Base-by-base conservation (phyloP, 1,140 invertebrate species). In the Aphaenogaster rudis region DNA sequence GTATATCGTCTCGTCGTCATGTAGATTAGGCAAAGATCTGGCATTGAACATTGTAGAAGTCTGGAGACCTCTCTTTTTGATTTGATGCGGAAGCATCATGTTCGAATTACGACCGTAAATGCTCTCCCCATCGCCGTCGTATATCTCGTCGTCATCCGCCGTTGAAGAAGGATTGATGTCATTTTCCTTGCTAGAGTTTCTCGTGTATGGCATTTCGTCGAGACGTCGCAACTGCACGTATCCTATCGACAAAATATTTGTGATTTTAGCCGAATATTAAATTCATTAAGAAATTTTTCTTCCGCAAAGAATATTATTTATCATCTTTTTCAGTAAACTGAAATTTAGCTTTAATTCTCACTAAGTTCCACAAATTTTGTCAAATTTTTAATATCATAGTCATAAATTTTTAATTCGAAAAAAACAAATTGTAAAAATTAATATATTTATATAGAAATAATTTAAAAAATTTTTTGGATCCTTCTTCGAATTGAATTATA, bases 171-270 rank as follows among this genome's bases (percentile, higher is more conserved):
- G 45, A 3, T 86, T 74, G 6, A 79, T 36, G 7, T 91, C 52
- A 1, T 95, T 94, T 86, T 95, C 94, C 0, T 90, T 92, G 8
- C 92, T 72, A 0, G 88, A 91, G 50, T 95, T 96, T 87, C 95
- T 95, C 78, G 42, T 11, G 2, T 86, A 72, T 0, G 87, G 81
- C 13, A 95, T 92, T 28, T 96, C 94, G 86, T 96, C 96, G 64
- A 96, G 87, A 86, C 95, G 94, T 84, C 95, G 96, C 17, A 97
- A 93, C 82, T 96, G 95, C 3, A 96, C 95, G 77, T 96, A 96
- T n/a, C 96, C 96, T 97, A 92, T 3, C 33, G 67, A 94, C 84
- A 86, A 2, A 94, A 80, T 52, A 33, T 13, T 52, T 17, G 1
- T 67, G 17, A 72, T 57, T 82, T 45, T 50, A 52, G 6, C 7